These are phyloP conservation scores for Aphidius colemani DNA, from an alignment of 2,888 invertebrate genomes.

Conservation along the genomic window DNA sequence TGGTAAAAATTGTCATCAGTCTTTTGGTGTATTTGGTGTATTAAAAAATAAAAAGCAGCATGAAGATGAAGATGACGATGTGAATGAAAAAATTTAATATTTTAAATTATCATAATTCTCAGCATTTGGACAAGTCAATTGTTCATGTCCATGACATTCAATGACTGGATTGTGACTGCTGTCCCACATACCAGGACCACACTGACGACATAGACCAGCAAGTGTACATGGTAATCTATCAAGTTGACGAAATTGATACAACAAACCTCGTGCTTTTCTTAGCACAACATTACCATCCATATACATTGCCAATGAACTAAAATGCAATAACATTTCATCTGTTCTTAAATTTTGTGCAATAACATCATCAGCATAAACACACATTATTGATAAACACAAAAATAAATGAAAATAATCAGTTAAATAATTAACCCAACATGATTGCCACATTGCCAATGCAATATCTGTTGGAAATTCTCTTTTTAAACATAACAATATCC, in stretches of 20 bases:
- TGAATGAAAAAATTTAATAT: slow-evolving; percentile 21
- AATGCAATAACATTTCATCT: slow-evolving; percentile 93
- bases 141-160: slow-evolving; percentile 77
- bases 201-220: slow-evolving; percentile 83
- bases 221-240: slow-evolving; percentile 88
- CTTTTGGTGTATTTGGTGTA: not conserved
- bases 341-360: slow-evolving; percentile 89
- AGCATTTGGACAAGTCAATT: slow-evolving; percentile 63
- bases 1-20: not conserved
- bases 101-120: slow-evolving; percentile 46
- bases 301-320: slow-evolving; percentile 95
- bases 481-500: slow-evolving; percentile 93
- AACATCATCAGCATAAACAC: slow-evolving; percentile 91
- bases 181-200: slow-evolving; percentile 95
- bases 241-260: slow-evolving; percentile 88
- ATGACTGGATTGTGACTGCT: slow-evolving; percentile 86
- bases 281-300: slow-evolving; percentile 93
- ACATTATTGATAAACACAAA: slow-evolving; percentile 89
- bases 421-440: slow-evolving; percentile 96
- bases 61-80: no score
- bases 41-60: not conserved
- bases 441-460: slow-evolving; percentile 92
- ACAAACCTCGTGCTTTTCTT: slow-evolving; percentile 87
- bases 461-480: slow-evolving; percentile 89
- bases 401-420: slow-evolving; percentile 97